phyloP scores from a whole-genome alignment of 1,140 invertebrate species.

The Orchesella cincta region DNA sequence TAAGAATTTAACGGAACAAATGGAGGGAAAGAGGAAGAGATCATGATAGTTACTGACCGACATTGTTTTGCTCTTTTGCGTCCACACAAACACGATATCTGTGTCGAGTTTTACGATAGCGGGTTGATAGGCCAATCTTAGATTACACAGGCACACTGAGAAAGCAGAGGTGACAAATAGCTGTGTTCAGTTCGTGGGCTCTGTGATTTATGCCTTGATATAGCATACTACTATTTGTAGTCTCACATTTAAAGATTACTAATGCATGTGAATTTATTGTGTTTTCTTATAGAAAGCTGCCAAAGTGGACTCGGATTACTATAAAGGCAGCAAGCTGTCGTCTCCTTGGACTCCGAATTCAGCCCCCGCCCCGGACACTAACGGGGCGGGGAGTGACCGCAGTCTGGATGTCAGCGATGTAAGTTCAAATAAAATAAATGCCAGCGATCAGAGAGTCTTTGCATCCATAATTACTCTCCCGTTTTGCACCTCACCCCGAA shows the following conservation, averaged over 20 bases:
- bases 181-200: not conserved
- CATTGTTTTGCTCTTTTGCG: slow-evolving; percentile 2
- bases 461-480: too few species aligned
- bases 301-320: slow-evolving; percentile 19
- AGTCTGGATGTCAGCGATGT: slow-evolving; percentile 77
- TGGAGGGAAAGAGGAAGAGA: not conserved
- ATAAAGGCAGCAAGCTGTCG: slow-evolving; percentile 72
- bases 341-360: slow-evolving; percentile 80
- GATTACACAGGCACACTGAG: not conserved
- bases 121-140: not conserved
- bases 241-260: too few species aligned
- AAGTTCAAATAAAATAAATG: too few species aligned
- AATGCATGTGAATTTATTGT: not conserved
- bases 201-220: not conserved
- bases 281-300: slow-evolving; percentile 19
- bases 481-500: too few species aligned
- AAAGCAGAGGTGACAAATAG: not conserved
- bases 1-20: too few species aligned
- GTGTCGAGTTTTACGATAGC: slow-evolving; percentile 5
- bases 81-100: not conserved
- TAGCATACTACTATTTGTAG: not conserved
- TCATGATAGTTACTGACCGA: too few species aligned
- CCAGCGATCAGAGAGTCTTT: too few species aligned
- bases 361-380: slow-evolving; percentile 64
- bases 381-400: slow-evolving; percentile 68